These are phyloP conservation scores for Portunus trituberculatus DNA, from an alignment of 1,140 invertebrate genomes.

Conservation along the genomic window DNA sequence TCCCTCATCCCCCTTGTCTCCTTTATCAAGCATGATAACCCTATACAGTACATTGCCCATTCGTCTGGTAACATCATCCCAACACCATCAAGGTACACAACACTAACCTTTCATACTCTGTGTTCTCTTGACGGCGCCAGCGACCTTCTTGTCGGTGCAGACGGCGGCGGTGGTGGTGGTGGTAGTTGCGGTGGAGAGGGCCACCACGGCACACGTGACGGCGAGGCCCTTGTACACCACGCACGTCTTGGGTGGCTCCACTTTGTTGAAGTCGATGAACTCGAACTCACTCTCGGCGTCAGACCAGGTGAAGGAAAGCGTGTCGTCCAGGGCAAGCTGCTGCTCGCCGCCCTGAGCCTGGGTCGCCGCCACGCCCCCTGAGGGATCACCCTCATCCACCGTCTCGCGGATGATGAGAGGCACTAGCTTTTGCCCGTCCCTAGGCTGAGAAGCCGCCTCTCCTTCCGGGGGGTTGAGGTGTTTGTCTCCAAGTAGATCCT, in stretches of 20 bases:
- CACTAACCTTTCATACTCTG: conserved; percentile 75
- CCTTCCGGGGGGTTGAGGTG: conserved; percentile 62
- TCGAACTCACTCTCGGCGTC: conserved; percentile 74
- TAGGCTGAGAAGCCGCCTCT: not conserved
- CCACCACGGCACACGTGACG: not conserved
- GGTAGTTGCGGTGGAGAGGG: conserved; percentile 43
- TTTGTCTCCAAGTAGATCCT: conserved; percentile 54
- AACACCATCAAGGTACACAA: not conserved
- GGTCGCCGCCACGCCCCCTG: not conserved
- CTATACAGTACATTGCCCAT: not conserved
- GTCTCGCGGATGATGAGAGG: conserved; percentile 48
- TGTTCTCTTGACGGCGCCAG: conserved; percentile 59
- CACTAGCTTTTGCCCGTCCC: not conserved
- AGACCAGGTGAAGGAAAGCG: conserved; percentile 66
- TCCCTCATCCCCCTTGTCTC: not conserved
- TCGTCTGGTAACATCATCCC: too few species aligned
- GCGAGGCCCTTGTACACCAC: conserved; percentile 64
- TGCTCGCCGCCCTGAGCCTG: not conserved
- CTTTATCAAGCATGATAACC: not conserved
- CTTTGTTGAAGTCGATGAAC: conserved; percentile 71
- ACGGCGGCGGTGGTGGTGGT: conserved; percentile 8
- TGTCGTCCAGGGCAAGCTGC: conserved; percentile 33
- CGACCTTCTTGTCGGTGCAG: conserved; percentile 25
- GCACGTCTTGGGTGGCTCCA: conserved; percentile 67
- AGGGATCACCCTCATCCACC: not conserved